Base-by-base conservation (phyloP, 2,797 vertebrate species). In the Etheostoma perlongum region DNA sequence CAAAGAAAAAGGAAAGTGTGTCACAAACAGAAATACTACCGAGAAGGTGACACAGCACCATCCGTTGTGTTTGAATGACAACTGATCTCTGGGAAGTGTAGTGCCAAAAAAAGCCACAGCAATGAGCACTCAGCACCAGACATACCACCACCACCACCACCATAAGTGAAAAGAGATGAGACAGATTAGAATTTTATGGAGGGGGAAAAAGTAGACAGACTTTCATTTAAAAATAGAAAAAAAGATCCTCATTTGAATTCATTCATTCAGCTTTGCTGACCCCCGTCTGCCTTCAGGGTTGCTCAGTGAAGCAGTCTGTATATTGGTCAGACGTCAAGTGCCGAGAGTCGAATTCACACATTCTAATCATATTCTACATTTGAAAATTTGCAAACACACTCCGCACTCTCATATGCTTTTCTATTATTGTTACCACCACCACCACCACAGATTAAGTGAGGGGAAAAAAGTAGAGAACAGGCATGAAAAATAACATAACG, bases 301-400 rank as follows among this genome's bases (percentile, higher is more conserved):
- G 63, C 66, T 86, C 78, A 66, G n/a, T 44, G 60, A 71, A 80
- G 80, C 77, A 14, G 49, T 54, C 14, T 53, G 58, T 66, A 49
- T 51, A 55, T 67, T 36, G 79, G 76, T 74, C 78, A 47, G 85
- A 83, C 79, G 6, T 79, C 52, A 44, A 57, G 52, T 1, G 69
- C 81, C 47, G 13, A 33, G 15, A 80, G 81, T 54, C 7, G 5
- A 73, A 68, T 48, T 77, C 81, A 74, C 85, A 79, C 78, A 25
- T 79, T 79, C 53, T 64, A 82, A 85, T 81, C 76, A 64, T 21
- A 0, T 52, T 51, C 21, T 42, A 21, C 68, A 42, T 79, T 65
- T 47, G 33, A 62, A 72, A 23, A 86, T 69, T 42, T 70, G 30
- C 73, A 75, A 78, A 85, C 63, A 74, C 42, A 48, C 30, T 4